These are phyloP conservation scores for Typhlichthys subterraneus DNA, from an alignment of 2,797 vertebrate genomes.

Conservation along the genomic window DNA sequence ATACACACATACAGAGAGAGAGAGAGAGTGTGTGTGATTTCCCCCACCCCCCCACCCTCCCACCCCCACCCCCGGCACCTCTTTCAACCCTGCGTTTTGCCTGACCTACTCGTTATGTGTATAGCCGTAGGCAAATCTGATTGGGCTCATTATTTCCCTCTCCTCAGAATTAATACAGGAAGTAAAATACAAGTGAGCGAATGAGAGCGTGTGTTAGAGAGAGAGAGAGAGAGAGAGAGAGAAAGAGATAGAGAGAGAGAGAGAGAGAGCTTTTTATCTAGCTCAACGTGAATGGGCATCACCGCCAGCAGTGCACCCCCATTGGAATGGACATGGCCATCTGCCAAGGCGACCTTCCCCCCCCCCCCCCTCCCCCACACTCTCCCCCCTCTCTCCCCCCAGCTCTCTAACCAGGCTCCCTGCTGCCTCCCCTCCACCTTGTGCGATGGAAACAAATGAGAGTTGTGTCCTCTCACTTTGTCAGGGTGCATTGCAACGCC, in stretches of 20 bases:
- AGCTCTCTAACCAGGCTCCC: constrained; percentile 57
- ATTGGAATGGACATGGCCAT: constrained; percentile 54
- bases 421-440: constrained; percentile 33
- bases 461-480: constrained; percentile 31
- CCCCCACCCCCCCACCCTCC: too few species aligned
- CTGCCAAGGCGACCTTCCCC: constrained; percentile 41
- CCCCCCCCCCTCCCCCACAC: neutral
- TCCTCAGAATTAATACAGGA: constrained; percentile 63
- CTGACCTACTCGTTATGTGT: constrained; percentile 76
- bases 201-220: too few species aligned
- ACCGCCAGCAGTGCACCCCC: constrained; percentile 43
- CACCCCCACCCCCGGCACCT: constrained; percentile 54
- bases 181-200: constrained; percentile 9
- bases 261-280: constrained; percentile 20
- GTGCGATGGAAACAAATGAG: constrained; percentile 60
- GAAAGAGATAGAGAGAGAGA: neutral
- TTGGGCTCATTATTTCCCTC: constrained; percentile 76
- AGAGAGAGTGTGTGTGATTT: constrained; percentile 62
- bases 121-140: constrained; percentile 75
- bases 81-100: constrained; percentile 71
- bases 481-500: constrained; percentile 21
- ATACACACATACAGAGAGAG: constrained; percentile 3
- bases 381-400: too few species aligned
- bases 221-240: constrained; percentile 5
- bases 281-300: constrained; percentile 61